Evolutionary conservation across 2,888 invertebrate genomes (phyloP).

Genomic region (Malthinus seriepunctatus): DNA sequence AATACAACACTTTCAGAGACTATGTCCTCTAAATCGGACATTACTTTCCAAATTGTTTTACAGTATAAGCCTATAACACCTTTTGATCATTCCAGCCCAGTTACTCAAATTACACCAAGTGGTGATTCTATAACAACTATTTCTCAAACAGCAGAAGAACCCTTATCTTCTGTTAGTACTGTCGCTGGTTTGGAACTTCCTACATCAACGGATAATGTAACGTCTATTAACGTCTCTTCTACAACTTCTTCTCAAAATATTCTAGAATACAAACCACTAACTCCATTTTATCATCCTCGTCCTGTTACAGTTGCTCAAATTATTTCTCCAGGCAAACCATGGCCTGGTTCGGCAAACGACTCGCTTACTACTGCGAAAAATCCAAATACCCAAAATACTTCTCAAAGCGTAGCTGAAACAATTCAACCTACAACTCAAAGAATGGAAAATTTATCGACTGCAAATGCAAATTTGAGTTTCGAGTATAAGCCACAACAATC

Average conservation of each 20-base stretch:
- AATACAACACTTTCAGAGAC: background rate
- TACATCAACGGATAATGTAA: background rate
- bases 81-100: constrained; percentile 10
- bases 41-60: constrained; percentile 8
- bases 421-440: too few species aligned
- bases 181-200: background rate
- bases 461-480: background rate
- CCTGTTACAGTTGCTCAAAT: constrained; percentile 16
- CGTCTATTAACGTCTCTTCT: background rate
- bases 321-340: constrained; percentile 17
- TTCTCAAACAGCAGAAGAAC: background rate
- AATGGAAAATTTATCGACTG: too few species aligned
- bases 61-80: constrained; percentile 29
- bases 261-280: constrained; percentile 9
- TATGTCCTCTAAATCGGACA: background rate
- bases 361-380: too few species aligned
- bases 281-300: constrained; percentile 11
- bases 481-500: constrained; percentile 5
- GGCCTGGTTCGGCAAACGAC: background rate
- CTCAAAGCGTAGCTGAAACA: too few species aligned
- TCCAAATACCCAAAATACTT: too few species aligned
- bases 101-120: constrained; percentile 16
- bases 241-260: background rate
- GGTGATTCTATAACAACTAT: constrained; percentile 1
- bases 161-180: background rate